Evolutionary conservation across 1,140 invertebrate genomes (phyloP), one percentile per base, ranked within the genome.

Genomic region (Heliconius congener): DNA sequence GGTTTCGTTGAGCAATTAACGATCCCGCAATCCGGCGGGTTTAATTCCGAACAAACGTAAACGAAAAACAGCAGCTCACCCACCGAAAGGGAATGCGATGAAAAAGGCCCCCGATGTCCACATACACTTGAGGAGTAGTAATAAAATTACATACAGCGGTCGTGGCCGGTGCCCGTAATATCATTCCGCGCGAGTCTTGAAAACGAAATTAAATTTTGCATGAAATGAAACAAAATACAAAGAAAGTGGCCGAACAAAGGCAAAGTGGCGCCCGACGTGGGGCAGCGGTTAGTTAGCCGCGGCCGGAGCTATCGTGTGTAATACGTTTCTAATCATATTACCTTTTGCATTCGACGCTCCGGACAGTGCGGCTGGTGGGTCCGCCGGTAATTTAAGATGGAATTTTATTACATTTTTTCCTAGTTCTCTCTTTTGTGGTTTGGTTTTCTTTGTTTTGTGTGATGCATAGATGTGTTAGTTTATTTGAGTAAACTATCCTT

Each of bases 141-240:
- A 91, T 91, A 91, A 90, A 91, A 94, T 94, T 94, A 94, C 90
- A 84, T 87, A 84, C 87, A 84, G 86, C 87, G 86, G 88, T 86
- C 85, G 87, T 90, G 87, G 87, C 85, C 88, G 85, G 84, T 82
- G 84, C 81, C 81, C 86, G 91, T 94, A 94, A 94, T 94, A 94
- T 94, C 91, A 94, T 94, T 94, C 92, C 92, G 84, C 84, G 86
- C 91, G 92, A 92, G 91, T 94, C 92, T 94, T 93, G 91, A 92
- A 94, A 94, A 91, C 92, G 91, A 93, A 94, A 94, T 94, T 94
- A 93, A 94, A 94, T 94, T 93, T 93, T 92, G 91, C 93, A 94
- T 94, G 93, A 93, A 94, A 93, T 93, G 89, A 91, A 92, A 94
- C 91, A 91, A 93, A 90, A 93, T 92, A 94, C 91, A 94, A 94